phyloP scores from a whole-genome alignment of 1,140 invertebrate genomes.

The Aethina tumida region DNA sequence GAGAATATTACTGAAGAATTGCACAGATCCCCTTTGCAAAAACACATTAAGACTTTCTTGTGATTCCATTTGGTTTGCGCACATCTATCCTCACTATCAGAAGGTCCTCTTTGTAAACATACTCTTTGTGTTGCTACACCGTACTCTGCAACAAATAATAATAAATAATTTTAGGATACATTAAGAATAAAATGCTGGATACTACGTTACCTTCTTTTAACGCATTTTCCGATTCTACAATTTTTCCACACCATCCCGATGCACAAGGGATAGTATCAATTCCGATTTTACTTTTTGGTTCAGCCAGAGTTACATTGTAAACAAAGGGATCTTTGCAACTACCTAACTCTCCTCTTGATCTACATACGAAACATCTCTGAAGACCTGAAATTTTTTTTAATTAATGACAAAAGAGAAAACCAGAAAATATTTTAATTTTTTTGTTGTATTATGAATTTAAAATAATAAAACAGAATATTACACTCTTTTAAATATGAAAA shows the following conservation, averaged over 20 bases:
- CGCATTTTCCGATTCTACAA: constrained; percentile 66
- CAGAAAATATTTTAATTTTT: too few relatives aligned
- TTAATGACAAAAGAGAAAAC: too few relatives aligned
- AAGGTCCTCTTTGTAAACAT: constrained; percentile 75
- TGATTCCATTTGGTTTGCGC: constrained; percentile 70
- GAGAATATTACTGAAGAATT: constrained; percentile 41
- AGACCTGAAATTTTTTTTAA: too few relatives aligned
- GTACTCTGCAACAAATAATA: constrained; percentile 55
- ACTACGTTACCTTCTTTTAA: constrained; percentile 48
- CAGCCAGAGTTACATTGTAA: constrained; percentile 62
- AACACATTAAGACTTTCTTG: constrained; percentile 81
- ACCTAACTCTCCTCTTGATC: constrained; percentile 77
- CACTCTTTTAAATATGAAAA: too few relatives aligned
- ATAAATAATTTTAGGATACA: constrained; percentile 7
- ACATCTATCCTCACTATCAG: constrained; percentile 80
- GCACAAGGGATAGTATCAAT: constrained; percentile 72
- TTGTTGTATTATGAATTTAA: too few relatives aligned
- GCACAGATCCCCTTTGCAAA: constrained; percentile 85
- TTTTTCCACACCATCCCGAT: constrained; percentile 88
- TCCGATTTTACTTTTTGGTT: constrained; percentile 49
- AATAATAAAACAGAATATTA: too few relatives aligned
- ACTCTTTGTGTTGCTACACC: constrained; percentile 76
- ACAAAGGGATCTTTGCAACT: constrained; percentile 82
- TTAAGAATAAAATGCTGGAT: neutral
- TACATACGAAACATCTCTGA: constrained; percentile 65